Conservation (phyloP, 2,888 invertebrate species). For the Ellobium chinense region DNA sequence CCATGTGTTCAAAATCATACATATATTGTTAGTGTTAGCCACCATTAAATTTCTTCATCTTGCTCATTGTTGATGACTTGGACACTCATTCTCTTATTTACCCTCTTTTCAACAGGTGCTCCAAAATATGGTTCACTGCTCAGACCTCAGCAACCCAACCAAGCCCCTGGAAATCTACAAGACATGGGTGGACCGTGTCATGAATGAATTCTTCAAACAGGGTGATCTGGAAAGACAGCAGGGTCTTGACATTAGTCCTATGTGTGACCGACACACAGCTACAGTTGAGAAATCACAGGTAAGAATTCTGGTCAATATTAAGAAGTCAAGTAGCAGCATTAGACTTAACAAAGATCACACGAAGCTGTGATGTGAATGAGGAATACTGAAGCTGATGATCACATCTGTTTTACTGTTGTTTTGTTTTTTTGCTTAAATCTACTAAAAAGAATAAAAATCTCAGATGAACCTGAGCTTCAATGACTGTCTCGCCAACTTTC, state of each 20-base stretch:
- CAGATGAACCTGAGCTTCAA: no score
- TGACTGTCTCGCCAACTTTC: no score
- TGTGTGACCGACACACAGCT: constrained; percentile 98
- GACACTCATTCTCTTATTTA: background rate
- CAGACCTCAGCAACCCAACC: constrained; percentile 94
- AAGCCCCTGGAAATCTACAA: constrained; percentile 97
- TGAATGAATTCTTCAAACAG: constrained; percentile 99
- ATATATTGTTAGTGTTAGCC: no score
- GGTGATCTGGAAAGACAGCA: constrained; percentile 97
- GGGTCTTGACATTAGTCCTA: constrained; percentile 98
- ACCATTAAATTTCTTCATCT: background rate
- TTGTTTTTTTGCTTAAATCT: no score
- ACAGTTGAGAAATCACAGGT: constrained; percentile 98
- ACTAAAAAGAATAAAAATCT: no score
- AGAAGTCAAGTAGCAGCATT: no score
- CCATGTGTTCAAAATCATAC: background rate
- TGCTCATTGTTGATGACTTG: no score
- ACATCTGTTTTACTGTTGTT: no score
- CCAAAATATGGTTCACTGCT: constrained; percentile 99
- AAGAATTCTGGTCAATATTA: no score
- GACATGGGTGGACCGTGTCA: constrained; percentile 95
- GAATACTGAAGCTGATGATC: no score
- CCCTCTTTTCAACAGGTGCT: constrained; percentile 85
- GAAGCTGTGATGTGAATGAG: no score
- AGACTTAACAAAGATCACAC: no score